A percentile compares a stretch with the other conserved stretches of the same genome.
These are phyloP conservation scores for Paramuricea clavata DNA, from an alignment of 92 coral and sea anemone genomes.

Conservation along the genomic window DNA sequence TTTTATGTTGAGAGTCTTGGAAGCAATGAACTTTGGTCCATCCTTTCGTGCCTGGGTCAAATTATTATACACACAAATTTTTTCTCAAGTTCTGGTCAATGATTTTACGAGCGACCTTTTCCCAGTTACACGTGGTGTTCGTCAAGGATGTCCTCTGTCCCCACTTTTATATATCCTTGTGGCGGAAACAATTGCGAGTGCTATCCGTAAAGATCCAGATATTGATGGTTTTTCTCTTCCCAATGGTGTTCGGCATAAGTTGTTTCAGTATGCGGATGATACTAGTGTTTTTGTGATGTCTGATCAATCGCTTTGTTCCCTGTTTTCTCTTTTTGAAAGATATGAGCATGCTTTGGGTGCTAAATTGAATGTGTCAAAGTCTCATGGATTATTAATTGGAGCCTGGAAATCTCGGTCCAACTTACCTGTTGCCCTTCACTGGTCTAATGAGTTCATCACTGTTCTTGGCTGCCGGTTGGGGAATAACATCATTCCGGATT, in stretches of 20 bases:
- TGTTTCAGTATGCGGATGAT: conserved; percentile 57
- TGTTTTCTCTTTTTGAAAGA: not conserved
- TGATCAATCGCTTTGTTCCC: not conserved
- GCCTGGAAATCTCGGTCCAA: conserved; percentile 30
- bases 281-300: conserved; percentile 21
- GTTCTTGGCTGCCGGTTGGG: conserved; percentile 15
- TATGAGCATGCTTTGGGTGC: conserved; percentile 59
- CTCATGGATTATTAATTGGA: conserved; percentile 58
- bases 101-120: not conserved
- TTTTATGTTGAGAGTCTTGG: not conserved
- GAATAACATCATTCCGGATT: not conserved
- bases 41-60: not conserved
- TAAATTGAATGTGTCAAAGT: conserved; percentile 39
- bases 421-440: conserved; percentile 44
- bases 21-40: conserved; percentile 9
- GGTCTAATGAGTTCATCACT: conserved; percentile 31
- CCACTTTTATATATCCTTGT: not conserved
- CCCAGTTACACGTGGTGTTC: not conserved
- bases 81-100: not conserved
- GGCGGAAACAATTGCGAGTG: not conserved
- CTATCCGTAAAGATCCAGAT: not conserved
- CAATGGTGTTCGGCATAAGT: not conserved
- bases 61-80: not conserved
- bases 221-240: conserved; percentile 10
- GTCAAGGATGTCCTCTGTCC: no score